Conservation (phyloP, 2,888 invertebrate genomes). For the Dolichopus griseipennis region DNA sequence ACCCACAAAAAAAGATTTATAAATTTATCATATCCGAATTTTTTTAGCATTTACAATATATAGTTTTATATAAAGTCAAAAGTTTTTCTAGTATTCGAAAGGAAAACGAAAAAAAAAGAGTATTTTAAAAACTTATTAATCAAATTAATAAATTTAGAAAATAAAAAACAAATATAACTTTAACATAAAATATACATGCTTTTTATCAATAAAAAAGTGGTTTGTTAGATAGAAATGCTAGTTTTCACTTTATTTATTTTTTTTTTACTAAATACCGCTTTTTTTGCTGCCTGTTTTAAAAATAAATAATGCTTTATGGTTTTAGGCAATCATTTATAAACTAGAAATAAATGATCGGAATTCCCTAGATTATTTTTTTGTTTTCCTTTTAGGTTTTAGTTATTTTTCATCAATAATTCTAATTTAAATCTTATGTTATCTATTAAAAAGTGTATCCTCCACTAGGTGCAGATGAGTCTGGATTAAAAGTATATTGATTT, state of each 20-base stretch:
- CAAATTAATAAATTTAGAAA: background rate
- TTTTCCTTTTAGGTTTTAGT: background rate
- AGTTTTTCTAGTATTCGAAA: background rate
- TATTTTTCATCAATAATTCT: background rate
- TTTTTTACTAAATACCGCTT: background rate
- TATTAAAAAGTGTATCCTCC: conserved; percentile 75
- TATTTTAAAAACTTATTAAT: background rate
- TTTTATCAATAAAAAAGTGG: background rate
- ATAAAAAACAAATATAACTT: background rate
- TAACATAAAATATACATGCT: background rate
- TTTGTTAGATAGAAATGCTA: background rate
- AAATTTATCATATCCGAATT: too few species aligned
- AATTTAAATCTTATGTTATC: background rate
- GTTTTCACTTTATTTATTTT: background rate
- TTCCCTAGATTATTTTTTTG: background rate
- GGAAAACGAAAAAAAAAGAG: background rate
- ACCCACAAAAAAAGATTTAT: too few species aligned
- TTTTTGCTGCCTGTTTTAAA: background rate
- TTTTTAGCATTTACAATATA: background rate
- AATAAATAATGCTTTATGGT: background rate
- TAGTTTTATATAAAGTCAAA: background rate
- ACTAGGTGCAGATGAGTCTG: conserved; percentile 64
- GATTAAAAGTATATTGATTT: conserved; percentile 63
- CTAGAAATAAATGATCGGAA: background rate
- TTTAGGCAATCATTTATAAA: background rate